Evolutionary conservation across 2,113 vertebrate genomes (phyloP).

Genomic region (Onychostruthus taczanowskii): DNA sequence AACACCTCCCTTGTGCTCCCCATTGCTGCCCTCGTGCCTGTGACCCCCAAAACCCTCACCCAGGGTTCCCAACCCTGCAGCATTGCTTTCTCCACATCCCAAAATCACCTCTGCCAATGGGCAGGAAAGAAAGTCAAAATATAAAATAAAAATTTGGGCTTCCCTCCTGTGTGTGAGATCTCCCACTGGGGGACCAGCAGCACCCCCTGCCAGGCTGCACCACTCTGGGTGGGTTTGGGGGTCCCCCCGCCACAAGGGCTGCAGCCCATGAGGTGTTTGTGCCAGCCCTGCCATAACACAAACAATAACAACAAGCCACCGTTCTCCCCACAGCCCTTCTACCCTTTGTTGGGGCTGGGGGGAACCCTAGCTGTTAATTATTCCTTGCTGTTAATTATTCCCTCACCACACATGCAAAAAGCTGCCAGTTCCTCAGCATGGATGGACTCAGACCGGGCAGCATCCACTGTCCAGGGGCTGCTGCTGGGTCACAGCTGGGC

Average conservation of each 20-base stretch:
- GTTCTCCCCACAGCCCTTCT: background rate
- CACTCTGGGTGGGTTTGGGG: background rate
- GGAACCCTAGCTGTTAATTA: background rate
- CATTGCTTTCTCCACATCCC: fast-evolving
- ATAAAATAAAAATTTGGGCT: fast-evolving
- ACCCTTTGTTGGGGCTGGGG: fast-evolving
- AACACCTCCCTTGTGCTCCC: fast-evolving
- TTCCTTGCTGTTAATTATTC: background rate
- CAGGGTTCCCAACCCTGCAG: fast-evolving
- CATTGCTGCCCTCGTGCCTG: background rate
- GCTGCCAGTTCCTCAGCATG: background rate
- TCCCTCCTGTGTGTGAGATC: background rate
- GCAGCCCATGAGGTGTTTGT: background rate
- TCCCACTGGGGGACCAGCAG: fast-evolving
- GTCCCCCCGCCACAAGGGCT: background rate
- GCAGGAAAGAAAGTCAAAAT: background rate
- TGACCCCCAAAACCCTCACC: background rate
- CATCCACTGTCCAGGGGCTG: background rate
- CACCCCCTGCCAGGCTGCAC: fast-evolving
- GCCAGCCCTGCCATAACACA: background rate
- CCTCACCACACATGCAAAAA: background rate
- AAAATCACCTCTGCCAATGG: background rate
- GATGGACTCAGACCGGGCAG: fast-evolving
- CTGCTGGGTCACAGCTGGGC: background rate
- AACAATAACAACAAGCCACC: fast-evolving